Percentiles rank a stretch among this genome's conserved stretches.
phyloP scores from a whole-genome alignment of 2,888 invertebrate genomes.

The Perdita meconis region DNA sequence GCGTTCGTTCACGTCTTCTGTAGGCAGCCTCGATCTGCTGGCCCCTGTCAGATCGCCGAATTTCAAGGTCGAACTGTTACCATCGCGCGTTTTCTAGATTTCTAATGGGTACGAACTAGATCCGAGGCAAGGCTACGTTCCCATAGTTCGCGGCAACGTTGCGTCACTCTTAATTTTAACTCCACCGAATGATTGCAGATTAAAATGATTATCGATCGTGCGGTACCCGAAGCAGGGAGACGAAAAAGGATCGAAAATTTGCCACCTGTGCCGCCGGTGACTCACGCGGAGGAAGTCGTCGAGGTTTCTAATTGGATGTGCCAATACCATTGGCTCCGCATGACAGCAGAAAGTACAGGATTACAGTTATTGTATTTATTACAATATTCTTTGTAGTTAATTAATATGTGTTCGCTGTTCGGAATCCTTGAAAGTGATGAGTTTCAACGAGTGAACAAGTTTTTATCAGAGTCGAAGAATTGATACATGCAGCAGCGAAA shows the following conservation, averaged over 20 bases:
- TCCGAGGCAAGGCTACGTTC: neutral
- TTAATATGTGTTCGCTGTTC: no score
- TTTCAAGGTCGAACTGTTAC: constrained; percentile 44
- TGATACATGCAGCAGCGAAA: no score
- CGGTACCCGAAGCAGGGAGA: constrained; percentile 1
- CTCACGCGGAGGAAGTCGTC: constrained; percentile 61
- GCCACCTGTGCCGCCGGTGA: constrained; percentile 40
- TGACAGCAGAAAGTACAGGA: neutral
- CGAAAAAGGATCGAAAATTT: constrained; percentile 57
- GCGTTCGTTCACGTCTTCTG: constrained; percentile 48
- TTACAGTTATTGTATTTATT: no score
- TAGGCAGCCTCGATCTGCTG: constrained; percentile 31
- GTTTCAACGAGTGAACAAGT: no score
- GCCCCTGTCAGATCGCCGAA: constrained; percentile 29
- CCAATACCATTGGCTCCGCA: constrained; percentile 42
- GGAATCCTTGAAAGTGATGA: no score
- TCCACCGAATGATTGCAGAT: neutral
- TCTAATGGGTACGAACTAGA: neutral
- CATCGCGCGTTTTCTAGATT: neutral
- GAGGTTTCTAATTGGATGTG: constrained; percentile 56
- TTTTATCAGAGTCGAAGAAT: no score
- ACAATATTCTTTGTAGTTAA: no score
- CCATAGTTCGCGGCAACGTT: neutral
- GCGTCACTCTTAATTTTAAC: neutral
- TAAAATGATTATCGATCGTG: neutral